Base-by-base conservation (phyloP, 1,140 invertebrate genomes). In the Archivesica marissinica region DNA sequence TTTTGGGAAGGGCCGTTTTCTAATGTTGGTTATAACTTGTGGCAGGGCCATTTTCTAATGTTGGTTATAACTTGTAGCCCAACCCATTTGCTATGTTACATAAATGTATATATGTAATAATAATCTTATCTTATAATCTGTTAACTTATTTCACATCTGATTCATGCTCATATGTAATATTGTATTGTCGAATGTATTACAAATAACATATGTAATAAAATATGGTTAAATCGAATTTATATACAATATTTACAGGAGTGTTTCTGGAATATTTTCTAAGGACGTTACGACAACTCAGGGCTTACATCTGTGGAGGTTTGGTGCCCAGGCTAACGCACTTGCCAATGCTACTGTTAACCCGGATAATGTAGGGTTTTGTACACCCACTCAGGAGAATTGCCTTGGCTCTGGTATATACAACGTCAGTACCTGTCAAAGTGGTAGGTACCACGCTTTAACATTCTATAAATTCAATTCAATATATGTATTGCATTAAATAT, bases 351-450 rank as follows among this genome's bases (percentile, higher is more conserved):
- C 90, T 1, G 74, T 87, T 0, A 93, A 94, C 59, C 93, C 93
- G 3, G 91, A 92, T 81, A 94, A 94, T 83, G 83, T 86, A 25
- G 93, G 93, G 3, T 94, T 94, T 85, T 94, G 93, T 88, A 93
- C 91, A 11, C 93, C 93, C n/a, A 50, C n/a, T 9, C 20, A 88
- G 38, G 56, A 81, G 15, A 85, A 89, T 33, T 93, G 93, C 86
- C 77, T 94, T n/a, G 82, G 82, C 23, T 33, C 41, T 39, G 82
- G 82, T 17, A 13, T 85, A 28, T 15, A 38, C 33, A 85, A 85
- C 41, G 44, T 66, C 28, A 54, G 59, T 9, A 47, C n/a, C 25
- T 85, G 82, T 52, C 79, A 82, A 38, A 23, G 35, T 56, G 79
- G 79, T 82, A 72, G 28, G 70, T 70, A 44, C 33, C 30, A 33